phyloP scores from a whole-genome alignment of 2,113 vertebrate species.

The Oncorhynchus tshawytscha region DNA sequence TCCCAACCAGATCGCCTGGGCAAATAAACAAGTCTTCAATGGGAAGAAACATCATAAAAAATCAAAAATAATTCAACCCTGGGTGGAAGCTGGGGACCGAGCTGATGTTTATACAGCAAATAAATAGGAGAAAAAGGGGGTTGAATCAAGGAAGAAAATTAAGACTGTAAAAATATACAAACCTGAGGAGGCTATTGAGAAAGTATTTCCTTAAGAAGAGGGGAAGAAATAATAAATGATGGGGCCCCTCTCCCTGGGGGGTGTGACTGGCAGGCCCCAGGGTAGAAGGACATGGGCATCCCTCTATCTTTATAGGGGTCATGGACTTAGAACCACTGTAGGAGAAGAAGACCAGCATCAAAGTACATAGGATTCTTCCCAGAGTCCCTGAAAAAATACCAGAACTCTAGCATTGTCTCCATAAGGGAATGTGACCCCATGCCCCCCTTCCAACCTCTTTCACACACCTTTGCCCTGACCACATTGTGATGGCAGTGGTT shows the following conservation, averaged over 20 bases:
- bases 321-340: constrained; percentile 39
- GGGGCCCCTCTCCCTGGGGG: constrained; percentile 50
- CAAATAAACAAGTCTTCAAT: constrained; percentile 74
- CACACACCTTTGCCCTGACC: not conserved
- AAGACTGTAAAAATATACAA: constrained; percentile 76
- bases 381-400: constrained; percentile 40
- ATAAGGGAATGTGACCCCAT: constrained; percentile 26
- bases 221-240: constrained; percentile 68
- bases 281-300: constrained; percentile 66
- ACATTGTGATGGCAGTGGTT: constrained; percentile 36
- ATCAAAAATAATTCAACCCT: constrained; percentile 58
- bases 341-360: constrained; percentile 39
- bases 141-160: constrained; percentile 68
- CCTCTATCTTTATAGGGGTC: constrained; percentile 58
- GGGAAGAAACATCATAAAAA: constrained; percentile 68
- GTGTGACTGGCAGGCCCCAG: constrained; percentile 51
- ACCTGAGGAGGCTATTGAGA: constrained; percentile 66
- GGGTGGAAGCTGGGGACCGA: constrained; percentile 44
- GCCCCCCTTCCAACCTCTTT: not conserved
- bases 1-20: constrained; percentile 60
- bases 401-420: not conserved
- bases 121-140: constrained; percentile 68
- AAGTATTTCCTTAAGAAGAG: constrained; percentile 74
- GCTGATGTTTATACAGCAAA: constrained; percentile 73
- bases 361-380: constrained; percentile 8